phyloP scores from a whole-genome alignment of 2,888 invertebrate genomes.

The Cantharis nigra region DNA sequence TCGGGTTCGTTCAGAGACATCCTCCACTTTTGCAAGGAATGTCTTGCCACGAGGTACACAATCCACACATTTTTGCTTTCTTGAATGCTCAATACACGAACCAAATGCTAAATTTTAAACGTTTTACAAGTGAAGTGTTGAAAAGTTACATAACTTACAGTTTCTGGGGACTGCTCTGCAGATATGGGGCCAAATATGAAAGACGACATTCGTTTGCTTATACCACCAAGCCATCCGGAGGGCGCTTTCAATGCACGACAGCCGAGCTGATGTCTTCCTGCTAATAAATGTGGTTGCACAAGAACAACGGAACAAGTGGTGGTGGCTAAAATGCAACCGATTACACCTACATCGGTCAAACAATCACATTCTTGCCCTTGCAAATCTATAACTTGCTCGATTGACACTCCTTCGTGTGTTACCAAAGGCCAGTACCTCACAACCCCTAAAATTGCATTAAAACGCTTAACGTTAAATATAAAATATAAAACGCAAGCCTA shows the following conservation, averaged over 20 bases:
- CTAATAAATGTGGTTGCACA: slow-evolving; percentile 65
- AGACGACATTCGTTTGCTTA: slow-evolving; percentile 79
- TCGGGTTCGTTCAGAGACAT: slow-evolving; percentile 67
- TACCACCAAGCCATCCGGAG: slow-evolving; percentile 84
- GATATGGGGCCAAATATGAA: slow-evolving; percentile 79
- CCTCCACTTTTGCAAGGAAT: slow-evolving; percentile 83
- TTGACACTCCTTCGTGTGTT: slow-evolving; percentile 83
- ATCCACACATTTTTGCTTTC: slow-evolving; percentile 57
- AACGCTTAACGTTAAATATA: not conserved
- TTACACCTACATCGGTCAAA: slow-evolving; percentile 67
- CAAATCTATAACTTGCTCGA: slow-evolving; percentile 83
- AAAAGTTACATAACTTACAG: too few species aligned
- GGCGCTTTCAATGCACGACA: slow-evolving; percentile 74
- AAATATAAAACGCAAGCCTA: slow-evolving; percentile 37
- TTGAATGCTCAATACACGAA: slow-evolving; percentile 66
- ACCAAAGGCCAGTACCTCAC: slow-evolving; percentile 91
- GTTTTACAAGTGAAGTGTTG: too few species aligned
- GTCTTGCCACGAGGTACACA: slow-evolving; percentile 76
- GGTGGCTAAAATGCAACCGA: slow-evolving; percentile 85
- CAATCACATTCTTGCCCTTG: slow-evolving; percentile 87
- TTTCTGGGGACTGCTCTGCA: slow-evolving; percentile 65
- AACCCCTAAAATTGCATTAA: slow-evolving; percentile 60
- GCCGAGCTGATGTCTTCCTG: slow-evolving; percentile 70
- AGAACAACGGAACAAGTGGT: slow-evolving; percentile 87
- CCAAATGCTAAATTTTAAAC: slow-evolving; percentile 59